Evolutionary conservation across 2,797 vertebrate species (phyloP).

Genomic region (Pseudomugil gertrudae): DNA sequence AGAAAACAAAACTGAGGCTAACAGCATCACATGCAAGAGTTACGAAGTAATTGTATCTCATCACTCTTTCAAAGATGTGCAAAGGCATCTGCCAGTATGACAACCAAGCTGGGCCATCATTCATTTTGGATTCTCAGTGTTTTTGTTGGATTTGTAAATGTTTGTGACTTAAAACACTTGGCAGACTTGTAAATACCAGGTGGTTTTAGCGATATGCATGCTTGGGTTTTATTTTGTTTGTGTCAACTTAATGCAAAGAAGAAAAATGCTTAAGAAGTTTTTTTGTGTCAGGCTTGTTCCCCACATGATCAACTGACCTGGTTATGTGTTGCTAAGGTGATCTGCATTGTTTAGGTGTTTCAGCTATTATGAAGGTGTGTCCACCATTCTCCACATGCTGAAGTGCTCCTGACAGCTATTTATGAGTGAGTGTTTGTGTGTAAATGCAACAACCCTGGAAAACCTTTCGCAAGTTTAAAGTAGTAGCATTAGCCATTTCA

Average conservation of each 20-base stretch:
- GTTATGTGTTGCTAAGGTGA: conserved; percentile 54
- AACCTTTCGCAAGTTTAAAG: no score
- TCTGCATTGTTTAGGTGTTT: conserved; percentile 21
- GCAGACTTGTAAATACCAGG: neutral
- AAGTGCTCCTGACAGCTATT: neutral
- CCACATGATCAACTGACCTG: conserved; percentile 62
- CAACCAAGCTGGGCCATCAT: neutral
- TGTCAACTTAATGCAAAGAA: conserved; percentile 38
- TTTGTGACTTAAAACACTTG: neutral
- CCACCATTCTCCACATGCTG: neutral
- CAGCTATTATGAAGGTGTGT: neutral
- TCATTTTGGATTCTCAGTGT: conserved; percentile 4
- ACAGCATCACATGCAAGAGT: conserved; percentile 14
- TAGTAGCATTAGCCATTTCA: no score
- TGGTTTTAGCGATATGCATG: conserved; percentile 15
- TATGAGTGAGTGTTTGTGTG: neutral
- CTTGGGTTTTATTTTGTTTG: conserved; percentile 22
- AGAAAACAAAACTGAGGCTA: neutral
- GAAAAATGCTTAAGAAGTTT: conserved; percentile 28
- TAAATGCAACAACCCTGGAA: neutral
- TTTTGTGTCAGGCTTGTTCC: conserved; percentile 30
- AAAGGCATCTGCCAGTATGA: neutral
- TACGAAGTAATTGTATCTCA: conserved; percentile 8
- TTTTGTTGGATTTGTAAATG: conserved; percentile 11
- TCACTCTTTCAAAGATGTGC: neutral